These are phyloP conservation scores for Mallotus villosus DNA, from an alignment of 2,797 vertebrate species.

Conservation along the genomic window DNA sequence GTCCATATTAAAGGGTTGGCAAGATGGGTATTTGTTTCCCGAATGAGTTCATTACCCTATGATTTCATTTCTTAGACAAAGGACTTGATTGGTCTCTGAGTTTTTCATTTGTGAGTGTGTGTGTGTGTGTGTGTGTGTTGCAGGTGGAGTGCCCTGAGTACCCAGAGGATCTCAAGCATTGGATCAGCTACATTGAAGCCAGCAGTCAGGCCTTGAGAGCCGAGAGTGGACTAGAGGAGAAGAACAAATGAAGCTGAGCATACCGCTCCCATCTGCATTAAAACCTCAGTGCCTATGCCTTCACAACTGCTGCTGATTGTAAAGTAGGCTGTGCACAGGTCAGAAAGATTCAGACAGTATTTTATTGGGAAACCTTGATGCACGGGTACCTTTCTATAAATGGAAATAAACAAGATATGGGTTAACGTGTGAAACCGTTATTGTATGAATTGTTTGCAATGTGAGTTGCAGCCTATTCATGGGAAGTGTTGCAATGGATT, in stretches of 20 bases:
- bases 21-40: background rate
- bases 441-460: background rate
- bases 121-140: conserved; percentile 6
- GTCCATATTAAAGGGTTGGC: background rate
- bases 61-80: background rate
- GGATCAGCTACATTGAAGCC: conserved; percentile 84
- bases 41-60: too few species aligned
- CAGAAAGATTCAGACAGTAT: background rate
- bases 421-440: background rate
- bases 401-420: background rate
- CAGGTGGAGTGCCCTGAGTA: conserved; percentile 84
- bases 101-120: background rate
- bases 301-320: background rate
- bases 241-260: conserved; percentile 67
- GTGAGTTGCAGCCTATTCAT: background rate
- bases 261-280: background rate
- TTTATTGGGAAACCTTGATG: background rate
- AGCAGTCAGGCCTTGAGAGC: conserved; percentile 86
- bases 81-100: background rate
- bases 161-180: conserved; percentile 83
- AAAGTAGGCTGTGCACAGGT: background rate
- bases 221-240: conserved; percentile 76
- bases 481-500: background rate
- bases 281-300: background rate
- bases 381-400: background rate